phyloP scores from a whole-genome alignment of 1,140 invertebrate genomes.

The Conus ventricosus region DNA sequence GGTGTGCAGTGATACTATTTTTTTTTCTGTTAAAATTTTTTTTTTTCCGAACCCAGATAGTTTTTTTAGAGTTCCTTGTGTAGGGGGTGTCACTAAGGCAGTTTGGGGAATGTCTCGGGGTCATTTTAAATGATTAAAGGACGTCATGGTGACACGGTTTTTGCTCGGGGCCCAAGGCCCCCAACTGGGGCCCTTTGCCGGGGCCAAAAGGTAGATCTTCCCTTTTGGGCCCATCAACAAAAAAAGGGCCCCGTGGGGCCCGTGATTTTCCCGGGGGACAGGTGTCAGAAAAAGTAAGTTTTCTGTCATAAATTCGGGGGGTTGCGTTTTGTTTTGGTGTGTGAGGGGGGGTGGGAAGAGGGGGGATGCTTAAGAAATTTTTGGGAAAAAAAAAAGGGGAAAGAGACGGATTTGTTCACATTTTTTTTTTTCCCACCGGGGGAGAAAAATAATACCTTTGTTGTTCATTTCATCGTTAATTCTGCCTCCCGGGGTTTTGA shows the following conservation, averaged over 20 bases:
- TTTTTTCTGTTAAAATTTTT: too few species aligned
- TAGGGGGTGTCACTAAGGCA: too few species aligned
- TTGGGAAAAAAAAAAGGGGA: too few species aligned
- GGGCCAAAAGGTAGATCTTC: conserved; percentile 91
- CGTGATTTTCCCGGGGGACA: conserved; percentile 84
- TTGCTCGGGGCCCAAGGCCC: conserved; percentile 96
- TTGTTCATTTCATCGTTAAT: neutral
- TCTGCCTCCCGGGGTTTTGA: too few species aligned
- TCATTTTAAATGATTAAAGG: conserved; percentile 80
- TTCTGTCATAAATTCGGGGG: neutral
- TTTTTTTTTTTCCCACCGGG: neutral
- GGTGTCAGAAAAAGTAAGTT: conserved; percentile 80
- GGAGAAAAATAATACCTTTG: too few species aligned
- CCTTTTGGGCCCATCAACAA: conserved; percentile 98
- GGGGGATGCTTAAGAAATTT: neutral
- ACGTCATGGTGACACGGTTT: conserved; percentile 88
- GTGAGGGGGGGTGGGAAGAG: neutral
- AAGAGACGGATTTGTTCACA: neutral
- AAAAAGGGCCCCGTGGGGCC: conserved; percentile 96
- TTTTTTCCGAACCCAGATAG: too few species aligned
- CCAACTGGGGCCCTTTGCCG: conserved; percentile 91
- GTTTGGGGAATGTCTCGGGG: conserved; percentile 61
- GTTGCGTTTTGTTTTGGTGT: neutral
- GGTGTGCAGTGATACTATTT: too few species aligned
- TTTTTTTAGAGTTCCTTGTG: too few species aligned